Evolutionary conservation across 2,113 vertebrate species (phyloP).

Genomic region (Ctenomys sociabilis): DNA sequence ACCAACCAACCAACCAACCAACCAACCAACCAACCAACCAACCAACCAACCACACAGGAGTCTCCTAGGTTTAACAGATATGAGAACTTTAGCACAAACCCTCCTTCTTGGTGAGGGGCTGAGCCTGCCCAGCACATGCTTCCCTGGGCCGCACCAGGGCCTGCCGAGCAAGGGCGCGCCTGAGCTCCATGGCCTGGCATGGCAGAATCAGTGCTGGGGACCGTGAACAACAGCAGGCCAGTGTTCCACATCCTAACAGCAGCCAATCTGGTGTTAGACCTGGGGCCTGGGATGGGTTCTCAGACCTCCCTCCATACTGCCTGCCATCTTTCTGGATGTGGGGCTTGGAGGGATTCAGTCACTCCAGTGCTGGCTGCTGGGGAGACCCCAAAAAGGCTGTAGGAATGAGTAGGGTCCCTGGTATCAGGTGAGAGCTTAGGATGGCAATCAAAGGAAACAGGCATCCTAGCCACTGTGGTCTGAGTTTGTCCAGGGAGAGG

Average conservation of each 20-base stretch:
- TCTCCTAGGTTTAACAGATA: not conserved
- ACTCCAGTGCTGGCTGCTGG: rapidly evolving
- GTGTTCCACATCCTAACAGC: too few relatives aligned
- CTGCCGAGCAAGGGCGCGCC: not conserved
- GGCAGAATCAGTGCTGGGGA: not conserved
- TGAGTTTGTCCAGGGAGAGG: not conserved
- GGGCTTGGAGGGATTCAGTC: not conserved
- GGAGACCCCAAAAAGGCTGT: not conserved
- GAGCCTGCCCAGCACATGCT: not conserved
- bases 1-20: not conserved
- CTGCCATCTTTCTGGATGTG: not conserved
- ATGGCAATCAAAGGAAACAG: too few relatives aligned
- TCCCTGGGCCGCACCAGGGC: rapidly evolving
- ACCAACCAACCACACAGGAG: not conserved
- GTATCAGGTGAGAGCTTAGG: not conserved
- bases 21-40: not conserved
- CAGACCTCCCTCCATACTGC: not conserved
- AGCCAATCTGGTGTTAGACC: not conserved
- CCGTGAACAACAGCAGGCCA: rapidly evolving
- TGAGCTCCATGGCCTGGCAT: not conserved
- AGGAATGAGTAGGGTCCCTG: not conserved
- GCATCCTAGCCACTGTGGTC: not conserved
- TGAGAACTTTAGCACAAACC: not conserved
- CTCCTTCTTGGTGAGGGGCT: not conserved
- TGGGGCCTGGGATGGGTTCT: not conserved